Evolutionary conservation across 1,140 invertebrate species (phyloP), one percentile per base, ranked within the genome.

Genomic region (Scaptomyza pallida): DNA sequence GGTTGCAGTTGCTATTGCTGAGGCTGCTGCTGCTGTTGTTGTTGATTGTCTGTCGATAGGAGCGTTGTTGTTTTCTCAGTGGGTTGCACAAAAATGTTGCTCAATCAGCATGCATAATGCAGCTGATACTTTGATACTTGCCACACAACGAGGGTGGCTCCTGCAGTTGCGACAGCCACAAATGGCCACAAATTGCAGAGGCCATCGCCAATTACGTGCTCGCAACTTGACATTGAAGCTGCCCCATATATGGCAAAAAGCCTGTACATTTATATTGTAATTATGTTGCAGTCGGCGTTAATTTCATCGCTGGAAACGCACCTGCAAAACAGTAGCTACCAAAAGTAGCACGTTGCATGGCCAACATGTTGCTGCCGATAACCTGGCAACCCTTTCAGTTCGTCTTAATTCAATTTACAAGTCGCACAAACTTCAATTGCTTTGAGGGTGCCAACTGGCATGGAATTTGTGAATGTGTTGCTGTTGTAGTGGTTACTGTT

Each of bases 361-460:
- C 10, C 21, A 52, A 51, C 21, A 33, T 33, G 55, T 41, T 61
- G 56, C 40, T 45, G 21, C 57, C 30, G 19, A 43, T 37, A 52
- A 45, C n/a, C 37, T 48, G 68, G 57, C 72, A 62, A 59, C 73
- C 78, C 51, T 72, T 71, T 71, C 50, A 15, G 51, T 60, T 67
- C 70, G 48, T 35, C 19, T 89, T 89, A 89, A 89, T 89, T 89
- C 85, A 89, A 89, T 89, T 89, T 89, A 89, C 85, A 89, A 89
- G 63, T 89, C 67, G 68, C 73, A 26, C 51, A 41, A 67, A 70
- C 45, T 64, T 47, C 55, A 76, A 72, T 72, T 60, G 75, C 67
- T 81, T 81, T 78, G 78, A 79, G 78, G 78, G 78, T 81, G 78
- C 78, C 78, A 80, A 80, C 68, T 78, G 60, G 72, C 85, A 85